Base-by-base conservation (phyloP, 2,113 vertebrate genomes). In the Limnothrissa miodon region DNA sequence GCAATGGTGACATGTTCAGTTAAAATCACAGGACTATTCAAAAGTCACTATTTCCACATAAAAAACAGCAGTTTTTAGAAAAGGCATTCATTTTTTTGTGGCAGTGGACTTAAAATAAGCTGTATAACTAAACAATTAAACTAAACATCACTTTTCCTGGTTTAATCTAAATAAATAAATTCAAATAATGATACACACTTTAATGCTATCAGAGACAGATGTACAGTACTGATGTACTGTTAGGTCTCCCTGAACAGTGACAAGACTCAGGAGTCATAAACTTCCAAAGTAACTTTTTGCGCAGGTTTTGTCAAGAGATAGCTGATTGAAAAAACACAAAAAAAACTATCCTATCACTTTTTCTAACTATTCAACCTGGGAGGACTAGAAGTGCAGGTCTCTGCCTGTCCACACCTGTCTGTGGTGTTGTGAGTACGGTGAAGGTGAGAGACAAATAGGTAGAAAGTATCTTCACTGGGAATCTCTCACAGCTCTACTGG, bases 1-100 rank as follows among this genome's bases (percentile, higher is more conserved):
- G 29, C 66, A 39, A 74, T 74, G 66, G 66, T 74, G 66, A 74
- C 66, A 74, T 36, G 33, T 29, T 74, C 33, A 74, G 29, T 39
- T 74, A 74, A 74, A 74, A 74, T 74, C 29, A 74, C 29, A 74
- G 66, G 11, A 4, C 25, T 74, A 36, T 36, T 13, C 33, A 74
- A 21, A 6, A 23, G 51, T 56, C 51, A 56, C 19, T 56, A 56
- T 56, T 56, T 56, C 5, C 51, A 56, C 19, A 23, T 56, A 56
- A 21, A 0, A 56, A 56, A 23, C 51, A 5, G 51, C 51, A 56
- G 4, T 56, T 15, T 48, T 48, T 48, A 48, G 46, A 15, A 0
- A 56, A 56, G 7, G 5, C 19, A 56, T 21, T 4, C 51, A 56
- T 56, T 56, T 74, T 36, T 74, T 4, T 74, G 29, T 74, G 66